Percentiles rank a stretch among this genome's conserved stretches.
Conservation (phyloP, 2,888 invertebrate species). For the Campaea margaritaria region DNA sequence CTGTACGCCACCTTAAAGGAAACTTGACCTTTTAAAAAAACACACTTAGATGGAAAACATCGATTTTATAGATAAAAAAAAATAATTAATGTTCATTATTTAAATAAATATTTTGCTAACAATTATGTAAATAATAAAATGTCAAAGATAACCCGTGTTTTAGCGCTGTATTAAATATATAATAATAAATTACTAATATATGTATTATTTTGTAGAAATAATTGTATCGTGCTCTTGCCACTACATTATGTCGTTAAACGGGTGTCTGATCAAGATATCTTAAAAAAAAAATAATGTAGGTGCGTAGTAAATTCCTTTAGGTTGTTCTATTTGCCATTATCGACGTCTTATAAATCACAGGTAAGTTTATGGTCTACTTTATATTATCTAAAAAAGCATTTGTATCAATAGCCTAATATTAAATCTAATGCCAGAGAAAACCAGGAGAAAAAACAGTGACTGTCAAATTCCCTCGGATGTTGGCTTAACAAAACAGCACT, state of each 20-base stretch:
- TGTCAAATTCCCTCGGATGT: constrained; percentile 82
- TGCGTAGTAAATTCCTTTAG: not conserved
- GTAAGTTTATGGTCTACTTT: not conserved
- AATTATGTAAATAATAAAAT: constrained; percentile 13
- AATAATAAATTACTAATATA: constrained; percentile 25
- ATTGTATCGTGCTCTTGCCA: constrained; percentile 16
- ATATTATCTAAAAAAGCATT: constrained; percentile 20
- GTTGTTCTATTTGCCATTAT: not conserved
- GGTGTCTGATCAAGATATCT: constrained; percentile 6
- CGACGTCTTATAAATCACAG: not conserved
- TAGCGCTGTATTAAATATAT: constrained; percentile 17
- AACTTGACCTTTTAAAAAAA: constrained; percentile 4
- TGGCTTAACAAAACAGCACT: constrained; percentile 85
- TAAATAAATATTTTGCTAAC: constrained; percentile 14
- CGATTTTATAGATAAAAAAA: constrained; percentile 18
- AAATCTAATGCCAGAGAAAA: constrained; percentile 69
- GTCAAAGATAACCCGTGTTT: constrained; percentile 17
- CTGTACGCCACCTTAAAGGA: no score
- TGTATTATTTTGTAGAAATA: constrained; percentile 13
- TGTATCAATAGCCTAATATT: constrained; percentile 66
- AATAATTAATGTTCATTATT: constrained; percentile 5
- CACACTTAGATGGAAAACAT: not conserved
- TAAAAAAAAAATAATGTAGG: constrained; percentile 3
- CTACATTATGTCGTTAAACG: constrained; percentile 1
- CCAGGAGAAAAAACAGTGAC: constrained; percentile 82